These are phyloP conservation scores for Odocoileus virginianus DNA, from an alignment of 2,113 vertebrate genomes.

Conservation along the genomic window DNA sequence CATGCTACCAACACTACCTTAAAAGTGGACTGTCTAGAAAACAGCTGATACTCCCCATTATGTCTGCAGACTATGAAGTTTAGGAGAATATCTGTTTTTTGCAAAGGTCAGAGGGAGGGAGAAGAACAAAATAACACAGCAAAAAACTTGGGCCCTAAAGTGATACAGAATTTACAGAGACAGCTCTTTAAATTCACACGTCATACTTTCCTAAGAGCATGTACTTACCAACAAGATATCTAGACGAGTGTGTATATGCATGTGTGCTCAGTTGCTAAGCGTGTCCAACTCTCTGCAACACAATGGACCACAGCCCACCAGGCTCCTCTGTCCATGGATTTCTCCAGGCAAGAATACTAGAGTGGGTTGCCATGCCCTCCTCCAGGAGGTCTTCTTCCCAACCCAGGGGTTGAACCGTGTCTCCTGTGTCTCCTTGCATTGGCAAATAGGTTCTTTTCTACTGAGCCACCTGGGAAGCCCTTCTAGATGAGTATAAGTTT, in stretches of 20 bases:
- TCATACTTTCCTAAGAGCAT: neutral
- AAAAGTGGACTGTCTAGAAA: neutral
- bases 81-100: neutral
- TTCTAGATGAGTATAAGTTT: neutral
- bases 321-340: neutral
- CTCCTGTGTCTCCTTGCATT: neutral
- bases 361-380: neutral
- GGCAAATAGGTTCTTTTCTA: neutral
- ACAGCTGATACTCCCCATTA: neutral
- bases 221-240: neutral
- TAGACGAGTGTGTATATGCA: neutral
- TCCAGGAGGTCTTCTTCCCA: neutral
- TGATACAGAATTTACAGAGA: neutral
- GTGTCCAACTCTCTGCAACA: neutral
- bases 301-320: neutral
- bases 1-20: neutral
- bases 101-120: neutral
- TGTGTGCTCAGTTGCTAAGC: neutral
- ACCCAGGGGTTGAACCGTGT: neutral
- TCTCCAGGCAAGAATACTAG: neutral
- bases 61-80: neutral
- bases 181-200: neutral
- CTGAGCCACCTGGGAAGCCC: neutral
- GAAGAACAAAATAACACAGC: neutral
- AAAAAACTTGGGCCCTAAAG: neutral